Evolutionary conservation across 2,888 invertebrate species (phyloP), one percentile per base, ranked within the genome.

Genomic region (Pseudococcus longispinus): DNA sequence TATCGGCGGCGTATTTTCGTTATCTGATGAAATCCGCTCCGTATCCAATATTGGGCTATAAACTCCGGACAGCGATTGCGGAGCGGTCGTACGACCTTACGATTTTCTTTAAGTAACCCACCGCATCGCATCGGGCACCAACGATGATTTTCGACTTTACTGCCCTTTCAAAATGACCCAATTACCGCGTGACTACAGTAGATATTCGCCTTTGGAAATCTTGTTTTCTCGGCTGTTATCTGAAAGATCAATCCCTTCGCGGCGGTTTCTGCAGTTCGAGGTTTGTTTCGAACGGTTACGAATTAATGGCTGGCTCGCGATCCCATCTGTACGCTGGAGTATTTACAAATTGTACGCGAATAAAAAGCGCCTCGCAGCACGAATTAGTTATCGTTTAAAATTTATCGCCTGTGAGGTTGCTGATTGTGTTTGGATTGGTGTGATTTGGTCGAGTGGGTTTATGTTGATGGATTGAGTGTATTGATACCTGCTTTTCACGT

Each of bases 1-100:
- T 84, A 84, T 84, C 65, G 84, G 84, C 83, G 83, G 83, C 83
- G 83, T 83, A 83, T 83, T 83, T 83, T 42, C 37, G 84, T 84
- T 84, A 84, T 84, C 84, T 84, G 84, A 84, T 84, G 84, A 84
- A 84, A 84, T 84, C 84, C 42, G 84, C 29, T 65, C 65, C 26
- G 84, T 84, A 84, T 84, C 84, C 84, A 84, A 84, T 84, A 84
- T 84, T 65, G 84, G 84, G 29, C 84, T 84, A 65, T 65, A 84
- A 65, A 84, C 84, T 84, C 18, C 1, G 15, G 29, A n/a, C 70
- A 37, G 37, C 37, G 37, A 37, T 37, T 70, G 70, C 29, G 70
- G 70, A 32, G 70, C 29, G 70, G 70, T 70, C 29, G 70, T 70
- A 37, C 65, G 42, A 42, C 84, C 55, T 83, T 51, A 42, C 51